Percentiles rank a stretch among this genome's conserved stretches.
Conservation (phyloP, 2,888 invertebrate species). For the Adelphocoris suturalis region DNA sequence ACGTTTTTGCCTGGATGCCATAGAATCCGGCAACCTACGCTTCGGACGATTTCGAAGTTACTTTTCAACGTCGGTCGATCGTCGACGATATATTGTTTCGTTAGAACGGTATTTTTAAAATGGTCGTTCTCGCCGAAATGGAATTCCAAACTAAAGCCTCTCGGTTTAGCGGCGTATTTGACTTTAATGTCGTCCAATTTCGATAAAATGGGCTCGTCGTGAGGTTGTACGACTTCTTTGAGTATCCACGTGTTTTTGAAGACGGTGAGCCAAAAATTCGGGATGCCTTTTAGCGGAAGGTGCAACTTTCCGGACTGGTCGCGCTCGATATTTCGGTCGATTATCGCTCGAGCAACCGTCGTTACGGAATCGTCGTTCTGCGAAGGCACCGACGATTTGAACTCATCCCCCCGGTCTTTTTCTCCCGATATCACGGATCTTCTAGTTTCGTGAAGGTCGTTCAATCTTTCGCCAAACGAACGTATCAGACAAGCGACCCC, state of each 20-base stretch:
- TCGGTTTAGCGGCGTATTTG: conserved; percentile 82
- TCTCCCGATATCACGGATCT: background rate
- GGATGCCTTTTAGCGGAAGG: conserved; percentile 83
- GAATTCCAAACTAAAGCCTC: conserved; percentile 92
- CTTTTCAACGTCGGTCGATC: conserved; percentile 92
- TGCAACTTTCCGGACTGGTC: background rate
- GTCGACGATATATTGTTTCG: conserved; percentile 94
- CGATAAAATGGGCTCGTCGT: conserved; percentile 94
- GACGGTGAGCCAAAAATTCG: conserved; percentile 97
- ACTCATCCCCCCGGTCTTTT: background rate
- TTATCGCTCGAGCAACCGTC: background rate
- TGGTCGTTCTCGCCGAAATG: conserved; percentile 95
- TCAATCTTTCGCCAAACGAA: background rate
- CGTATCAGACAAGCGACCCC: background rate
- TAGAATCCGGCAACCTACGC: conserved; percentile 86
- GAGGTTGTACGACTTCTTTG: conserved; percentile 91
- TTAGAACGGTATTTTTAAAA: conserved; percentile 91
- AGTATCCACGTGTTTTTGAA: conserved; percentile 94
- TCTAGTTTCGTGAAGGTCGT: background rate
- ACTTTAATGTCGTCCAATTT: conserved; percentile 90
- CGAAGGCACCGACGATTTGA: background rate
- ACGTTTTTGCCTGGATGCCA: conserved; percentile 99
- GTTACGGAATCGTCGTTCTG: background rate
- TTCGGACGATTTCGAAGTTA: conserved; percentile 95
- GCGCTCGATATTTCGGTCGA: background rate